Conservation (phyloP, 2,113 vertebrate species). For the Pampusana beccarii region DNA sequence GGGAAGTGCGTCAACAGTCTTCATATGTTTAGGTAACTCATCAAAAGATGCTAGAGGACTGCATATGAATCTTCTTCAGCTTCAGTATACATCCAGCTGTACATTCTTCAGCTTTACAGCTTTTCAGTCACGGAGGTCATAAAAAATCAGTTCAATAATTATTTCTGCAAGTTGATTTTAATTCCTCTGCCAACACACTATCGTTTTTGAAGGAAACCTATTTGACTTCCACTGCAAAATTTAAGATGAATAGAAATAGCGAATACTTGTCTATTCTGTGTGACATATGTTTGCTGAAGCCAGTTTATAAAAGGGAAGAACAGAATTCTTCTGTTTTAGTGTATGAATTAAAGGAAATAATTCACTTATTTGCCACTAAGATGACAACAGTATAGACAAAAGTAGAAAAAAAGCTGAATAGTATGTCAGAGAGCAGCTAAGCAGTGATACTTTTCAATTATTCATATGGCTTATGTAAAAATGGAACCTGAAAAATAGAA, state of each 20-base stretch:
- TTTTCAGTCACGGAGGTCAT: neutral
- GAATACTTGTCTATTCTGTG: neutral
- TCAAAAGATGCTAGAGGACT: neutral
- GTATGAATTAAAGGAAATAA: slow-evolving; percentile 14
- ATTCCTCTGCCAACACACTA: neutral
- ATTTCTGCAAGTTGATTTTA: neutral
- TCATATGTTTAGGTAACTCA: neutral
- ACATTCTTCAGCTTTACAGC: neutral
- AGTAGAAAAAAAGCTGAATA: slow-evolving; percentile 39
- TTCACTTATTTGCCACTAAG: slow-evolving; percentile 41
- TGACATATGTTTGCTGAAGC: neutral
- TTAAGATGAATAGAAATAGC: neutral
- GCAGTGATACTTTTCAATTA: slow-evolving; percentile 62
- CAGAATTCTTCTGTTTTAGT: neutral
- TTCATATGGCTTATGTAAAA: slow-evolving; percentile 61
- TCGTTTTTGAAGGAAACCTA: slow-evolving; percentile 13
- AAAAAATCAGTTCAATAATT: neutral
- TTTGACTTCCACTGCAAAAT: slow-evolving; percentile 10
- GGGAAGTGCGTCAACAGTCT: neutral
- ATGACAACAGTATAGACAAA: slow-evolving; percentile 15
- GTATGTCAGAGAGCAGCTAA: slow-evolving; percentile 45
- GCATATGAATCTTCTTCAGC: neutral
- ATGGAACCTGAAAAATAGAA: slow-evolving; percentile 56
- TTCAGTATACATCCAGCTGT: neutral
- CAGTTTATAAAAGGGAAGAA: neutral